Evolutionary conservation across 2,113 vertebrate species (phyloP).

Genomic region (Megalops atlanticus): DNA sequence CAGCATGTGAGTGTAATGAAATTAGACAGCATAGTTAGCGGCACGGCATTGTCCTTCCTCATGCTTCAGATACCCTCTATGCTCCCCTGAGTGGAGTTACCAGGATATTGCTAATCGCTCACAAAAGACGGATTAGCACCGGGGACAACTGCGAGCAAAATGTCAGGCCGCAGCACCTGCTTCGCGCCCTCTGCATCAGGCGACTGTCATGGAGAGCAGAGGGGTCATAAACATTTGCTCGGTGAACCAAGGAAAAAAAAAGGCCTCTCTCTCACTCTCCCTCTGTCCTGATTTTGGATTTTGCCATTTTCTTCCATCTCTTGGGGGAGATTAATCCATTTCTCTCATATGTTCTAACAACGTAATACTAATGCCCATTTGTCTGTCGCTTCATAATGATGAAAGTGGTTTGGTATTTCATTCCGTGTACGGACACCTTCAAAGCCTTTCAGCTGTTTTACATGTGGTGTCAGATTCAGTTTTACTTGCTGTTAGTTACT

Average conservation of each 20-base stretch:
- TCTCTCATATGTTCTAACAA: no score
- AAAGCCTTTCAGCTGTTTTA: not conserved
- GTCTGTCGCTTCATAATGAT: not conserved
- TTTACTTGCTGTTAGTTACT: not conserved
- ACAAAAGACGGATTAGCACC: slow-evolving; percentile 71
- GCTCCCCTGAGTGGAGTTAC: slow-evolving; percentile 49
- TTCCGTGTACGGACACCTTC: not conserved
- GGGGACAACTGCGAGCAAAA: slow-evolving; percentile 58
- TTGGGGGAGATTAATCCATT: no score
- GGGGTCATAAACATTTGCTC: slow-evolving; percentile 28
- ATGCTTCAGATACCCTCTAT: slow-evolving; percentile 45
- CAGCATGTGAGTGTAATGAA: slow-evolving; percentile 56
- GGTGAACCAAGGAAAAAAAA: not conserved
- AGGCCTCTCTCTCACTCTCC: not conserved
- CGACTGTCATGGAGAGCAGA: slow-evolving; percentile 40
- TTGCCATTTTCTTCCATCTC: not conserved
- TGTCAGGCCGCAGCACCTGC: slow-evolving; percentile 69
- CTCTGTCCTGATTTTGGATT: not conserved
- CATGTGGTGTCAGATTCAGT: not conserved
- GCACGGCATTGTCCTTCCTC: slow-evolving; percentile 68
- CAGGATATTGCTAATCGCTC: slow-evolving; percentile 69
- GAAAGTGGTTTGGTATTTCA: not conserved
- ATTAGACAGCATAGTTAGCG: slow-evolving; percentile 69
- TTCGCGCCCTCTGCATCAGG: slow-evolving; percentile 39
- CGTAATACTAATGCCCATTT: no score